Evolutionary conservation across 2,888 invertebrate species (phyloP), one percentile per base, ranked within the genome.

Genomic region (Dryobotodes eremita): DNA sequence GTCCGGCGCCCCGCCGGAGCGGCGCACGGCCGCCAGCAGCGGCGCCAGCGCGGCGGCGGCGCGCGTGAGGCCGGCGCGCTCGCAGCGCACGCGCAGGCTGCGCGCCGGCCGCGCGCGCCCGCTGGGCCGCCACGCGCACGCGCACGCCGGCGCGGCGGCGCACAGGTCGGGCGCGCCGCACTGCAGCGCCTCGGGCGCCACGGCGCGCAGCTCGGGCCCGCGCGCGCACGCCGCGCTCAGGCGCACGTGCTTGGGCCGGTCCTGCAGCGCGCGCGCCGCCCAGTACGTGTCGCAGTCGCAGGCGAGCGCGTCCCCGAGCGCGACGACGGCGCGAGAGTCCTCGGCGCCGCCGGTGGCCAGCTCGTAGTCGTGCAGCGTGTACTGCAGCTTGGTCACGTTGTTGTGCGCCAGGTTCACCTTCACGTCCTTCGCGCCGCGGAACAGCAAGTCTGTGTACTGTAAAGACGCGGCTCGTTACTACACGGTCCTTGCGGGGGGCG

Each of bases 211-310:
- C 2, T 0, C 5, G 48, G 23, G 15, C 20, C 73, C 26, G 65
- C 13, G 6, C n/a, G 62, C 69, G 66, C 71, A 81, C 20, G 15
- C 1, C 50, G 64, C 59, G 71, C 57, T 0, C 13, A 11, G 17
- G 11, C 20, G 31, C 57, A 77, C 36, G 75, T 80, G 86, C 17
- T 0, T 11, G 20, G 62, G 76, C 55, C 68, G 68, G 53, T 46
- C 53, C 2, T 53, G 71, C 72, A 79, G 23, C 13, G 79, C 71
- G 15, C 72, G 83, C 70, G 85, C 86, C n/a, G 86, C 87, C 87
- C 87, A 86, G 77, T 84, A 87, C 1, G 4, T 11, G 23, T 2
- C 0, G 76, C 88, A 89, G 89, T 89, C 89, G 82, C 88, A 89
- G 42, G 5, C 15, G 5, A 88, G 80, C 73, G 64, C 0, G 55